A percentile compares a stretch with the other conserved stretches of the same genome.
Conservation (phyloP, 2,888 invertebrate genomes). For the Callosobruchus maculatus region DNA sequence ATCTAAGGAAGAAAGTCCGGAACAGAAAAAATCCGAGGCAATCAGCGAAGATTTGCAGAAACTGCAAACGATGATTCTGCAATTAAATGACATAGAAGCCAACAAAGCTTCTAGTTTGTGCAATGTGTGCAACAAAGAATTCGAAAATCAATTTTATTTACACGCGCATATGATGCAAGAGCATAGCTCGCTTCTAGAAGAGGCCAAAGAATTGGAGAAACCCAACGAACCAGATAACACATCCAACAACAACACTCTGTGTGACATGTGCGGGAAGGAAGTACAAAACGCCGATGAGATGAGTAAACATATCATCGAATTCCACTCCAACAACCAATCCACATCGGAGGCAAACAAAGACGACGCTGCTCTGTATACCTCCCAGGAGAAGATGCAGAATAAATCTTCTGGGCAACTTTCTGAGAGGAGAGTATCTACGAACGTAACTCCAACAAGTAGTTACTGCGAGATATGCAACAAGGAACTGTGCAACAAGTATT, state of each 20-base stretch:
- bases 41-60: conserved; percentile 85
- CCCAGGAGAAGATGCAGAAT: conserved; percentile 49
- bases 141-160: conserved; percentile 68
- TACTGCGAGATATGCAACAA: conserved; percentile 98
- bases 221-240: conserved; percentile 34
- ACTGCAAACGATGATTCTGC: conserved; percentile 86
- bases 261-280: conserved; percentile 49
- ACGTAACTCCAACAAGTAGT: conserved; percentile 71
- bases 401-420: conserved; percentile 20
- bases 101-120: conserved; percentile 56
- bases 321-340: conserved; percentile 52
- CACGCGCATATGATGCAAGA: conserved; percentile 67
- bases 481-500: conserved; percentile 98
- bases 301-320: conserved; percentile 65
- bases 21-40: conserved; percentile 48
- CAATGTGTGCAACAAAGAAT: conserved; percentile 67
- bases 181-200: conserved; percentile 57
- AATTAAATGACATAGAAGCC: conserved; percentile 76
- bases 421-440: conserved; percentile 59
- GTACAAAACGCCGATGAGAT: conserved; percentile 59
- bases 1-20: conserved; percentile 27
- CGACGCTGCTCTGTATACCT: conserved; percentile 46
- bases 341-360: conserved; percentile 35
- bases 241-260: conserved; percentile 44
- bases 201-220: conserved; percentile 23